Evolutionary conservation across 2,113 vertebrate species (phyloP), one percentile per base, ranked within the genome.

Genomic region (Boulengeromyrus knoepffleri): DNA sequence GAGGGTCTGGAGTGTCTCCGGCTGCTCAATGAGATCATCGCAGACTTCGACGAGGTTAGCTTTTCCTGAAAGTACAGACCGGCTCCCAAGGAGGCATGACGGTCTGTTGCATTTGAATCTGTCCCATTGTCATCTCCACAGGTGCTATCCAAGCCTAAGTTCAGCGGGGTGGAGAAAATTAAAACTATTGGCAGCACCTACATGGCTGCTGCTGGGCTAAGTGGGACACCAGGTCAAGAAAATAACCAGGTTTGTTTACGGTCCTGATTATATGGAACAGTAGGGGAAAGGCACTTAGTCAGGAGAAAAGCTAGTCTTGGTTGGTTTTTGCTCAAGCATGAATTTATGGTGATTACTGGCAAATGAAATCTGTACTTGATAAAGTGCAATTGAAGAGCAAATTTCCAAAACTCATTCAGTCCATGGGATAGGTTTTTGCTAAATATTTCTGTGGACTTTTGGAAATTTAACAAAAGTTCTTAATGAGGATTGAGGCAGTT

Each of bases 131-230:
- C 46, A 31, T 80, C 70, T 49, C 31, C 24, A 47, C 94, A 99
- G 99, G 95, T 99, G 92, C 93, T 99, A 92, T 95, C 99, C 45
- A 99, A 99, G 92, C 99, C 99, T 27, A 99, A 99, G 94, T 99
- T 99, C 96, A 99, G 99, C 27, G 97, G 98, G 0, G 98, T 99
- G 93, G 99, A 99, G 96, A 99, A 99, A 96, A 99, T 99, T 93
- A 99, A 99, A 95, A 99, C 98, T 0, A 99, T 99, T 19, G 99
- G 99, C 92, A 99, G 99, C 96, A 99, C 98, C 0, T 99, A 99
- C 90, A 99, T 99, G 99, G 98, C 99, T 0, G 98, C 98, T 1
- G 97, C 97, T 0, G 99, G 99, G 27, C 98, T 99, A 52, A 99
- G 97, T 31, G 95, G 96, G 50, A 95, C 80, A 17, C 89, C 52